Evolutionary conservation across 2,113 vertebrate genomes (phyloP).

Genomic region (cattle (Bos taurus)): ARS-UCD2.0 NC_037339.1:32746501-32747000

Average conservation of each 20-base stretch:
- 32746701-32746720: not conserved
- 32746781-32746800: not conserved
- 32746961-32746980: not conserved
- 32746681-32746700: not conserved
- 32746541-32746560: too few relatives aligned
- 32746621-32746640: fast-evolving
- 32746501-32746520: not conserved
- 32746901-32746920: not conserved
- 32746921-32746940: not conserved
- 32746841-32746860: not conserved
- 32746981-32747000: not conserved
- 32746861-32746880: not conserved
- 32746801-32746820: fast-evolving
- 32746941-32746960: not conserved
- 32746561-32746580: not conserved
- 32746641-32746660: not conserved
- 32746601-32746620: not conserved
- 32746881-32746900: not conserved
- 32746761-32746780: not conserved
- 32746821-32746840: not conserved
- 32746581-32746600: not conserved
- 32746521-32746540: not conserved
- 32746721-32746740: not conserved
- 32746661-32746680: not conserved
- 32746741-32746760: fast-evolving